phyloP scores from a whole-genome alignment of 2,797 vertebrate species.

The Orestias chungarensis region DNA sequence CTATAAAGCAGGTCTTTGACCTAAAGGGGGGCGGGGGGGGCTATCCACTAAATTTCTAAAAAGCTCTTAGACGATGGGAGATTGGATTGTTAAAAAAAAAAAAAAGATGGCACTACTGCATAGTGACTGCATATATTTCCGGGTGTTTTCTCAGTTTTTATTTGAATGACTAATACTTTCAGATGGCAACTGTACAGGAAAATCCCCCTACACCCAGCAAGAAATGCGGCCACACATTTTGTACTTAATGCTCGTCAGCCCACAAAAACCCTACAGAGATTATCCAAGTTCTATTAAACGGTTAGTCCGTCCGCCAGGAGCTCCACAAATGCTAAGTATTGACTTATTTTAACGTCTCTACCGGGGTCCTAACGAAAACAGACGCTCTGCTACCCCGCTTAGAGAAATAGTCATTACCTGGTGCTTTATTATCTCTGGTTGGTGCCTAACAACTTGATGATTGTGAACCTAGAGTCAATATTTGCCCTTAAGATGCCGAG shows the following conservation, averaged over 20 bases:
- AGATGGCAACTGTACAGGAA: slow-evolving; percentile 26
- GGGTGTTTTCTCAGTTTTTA: slow-evolving; percentile 44
- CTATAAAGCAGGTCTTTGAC: slow-evolving; percentile 53
- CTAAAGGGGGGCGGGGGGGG: slow-evolving; percentile 38
- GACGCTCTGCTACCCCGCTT: slow-evolving; percentile 33
- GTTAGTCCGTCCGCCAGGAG: slow-evolving; percentile 32
- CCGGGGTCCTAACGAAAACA: slow-evolving; percentile 11
- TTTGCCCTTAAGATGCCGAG: slow-evolving; percentile 32
- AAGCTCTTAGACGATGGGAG: slow-evolving; percentile 43
- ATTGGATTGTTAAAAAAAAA: slow-evolving; percentile 33
- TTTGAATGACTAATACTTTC: slow-evolving; percentile 18
- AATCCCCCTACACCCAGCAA: slow-evolving; percentile 27
- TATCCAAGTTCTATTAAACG: slow-evolving; percentile 1
- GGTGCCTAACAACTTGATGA: slow-evolving; percentile 16
- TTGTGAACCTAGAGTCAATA: slow-evolving; percentile 22
- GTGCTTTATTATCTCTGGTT: slow-evolving; percentile 42
- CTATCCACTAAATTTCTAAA: slow-evolving; percentile 50
- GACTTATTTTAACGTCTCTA: slow-evolving; percentile 27
- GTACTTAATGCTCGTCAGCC: slow-evolving; percentile 57
- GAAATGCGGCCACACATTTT: slow-evolving; percentile 48
- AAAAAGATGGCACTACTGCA: slow-evolving; percentile 56
- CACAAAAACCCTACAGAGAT: slow-evolving; percentile 42
- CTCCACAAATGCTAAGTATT: slow-evolving; percentile 32
- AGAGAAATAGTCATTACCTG: slow-evolving; percentile 36
- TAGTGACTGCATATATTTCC: no score